Evolutionary conservation across 2,888 invertebrate species (phyloP), one percentile per base, ranked within the genome.

Genomic region (Adela reaumurella): DNA sequence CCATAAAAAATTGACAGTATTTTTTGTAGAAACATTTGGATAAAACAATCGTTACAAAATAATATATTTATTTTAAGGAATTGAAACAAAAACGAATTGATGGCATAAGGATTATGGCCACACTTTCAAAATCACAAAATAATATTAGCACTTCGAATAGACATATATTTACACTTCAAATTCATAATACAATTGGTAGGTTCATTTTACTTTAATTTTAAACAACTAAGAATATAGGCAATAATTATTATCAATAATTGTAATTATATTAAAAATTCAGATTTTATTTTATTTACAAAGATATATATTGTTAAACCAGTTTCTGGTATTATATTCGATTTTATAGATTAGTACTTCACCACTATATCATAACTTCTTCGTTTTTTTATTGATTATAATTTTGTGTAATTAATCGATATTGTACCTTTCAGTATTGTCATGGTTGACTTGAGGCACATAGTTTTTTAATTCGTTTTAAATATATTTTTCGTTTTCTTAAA

Each of bases 401-500:
- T 50, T 49, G 28, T 46, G 16, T 35, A 42, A 51, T 53, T 49
- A 52, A 52, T 51, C 51, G 53, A 52, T 50, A 50, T 55, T 54
- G 57, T 54, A 56, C 54, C 52, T 50, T 51, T 50, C 55, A 54
- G 53, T 55, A 77, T 77, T 77, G 76, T 78, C 77, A 66, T 63
- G 63, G 62, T 60, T 62, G 62, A 62, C 54, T 52, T 50, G 58
- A 78, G 78, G 78, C 78, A 78, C 78, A 70, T 68, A 63, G 65
- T 74, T 74, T 74, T 62, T 65, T 63, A 77, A 74, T 71, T 73
- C 74, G 72, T 71, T 62, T 65, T 62, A 68, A 67, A 71, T 68
- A 69, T 76, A 74, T 76, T 65, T 70, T 62, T 51, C 55, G 45
- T 47, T 50, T 48, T 48, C 58, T 58, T 63, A 46, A 43, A 48